A percentile compares a stretch with the other conserved stretches of the same genome.
These are phyloP conservation scores for Cosmia pyralina DNA, from an alignment of 2,888 invertebrate genomes.

Conservation along the genomic window DNA sequence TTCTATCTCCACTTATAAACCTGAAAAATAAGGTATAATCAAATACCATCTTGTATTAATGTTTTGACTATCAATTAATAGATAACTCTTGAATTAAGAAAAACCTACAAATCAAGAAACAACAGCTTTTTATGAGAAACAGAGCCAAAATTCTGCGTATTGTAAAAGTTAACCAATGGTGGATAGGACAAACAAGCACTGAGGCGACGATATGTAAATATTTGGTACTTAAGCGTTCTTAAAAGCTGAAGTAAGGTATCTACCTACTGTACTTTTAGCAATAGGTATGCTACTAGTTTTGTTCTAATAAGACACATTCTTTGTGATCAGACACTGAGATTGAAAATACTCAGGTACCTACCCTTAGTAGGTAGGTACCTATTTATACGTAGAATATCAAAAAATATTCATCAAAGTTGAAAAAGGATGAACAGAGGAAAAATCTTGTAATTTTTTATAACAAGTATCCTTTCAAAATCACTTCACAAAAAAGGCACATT, in stretches of 20 bases:
- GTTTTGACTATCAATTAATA: too few species aligned
- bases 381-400: background rate
- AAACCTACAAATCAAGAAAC: too few species aligned
- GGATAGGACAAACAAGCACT: too few species aligned
- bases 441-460: background rate
- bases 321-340: background rate
- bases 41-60: too few species aligned
- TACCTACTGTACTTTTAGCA: background rate
- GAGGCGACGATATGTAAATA: too few species aligned
- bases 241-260: background rate
- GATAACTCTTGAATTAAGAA: too few species aligned
- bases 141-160: too few species aligned
- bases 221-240: constrained; percentile 7
- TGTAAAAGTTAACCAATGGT: too few species aligned
- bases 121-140: too few species aligned
- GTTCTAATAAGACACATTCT: background rate
- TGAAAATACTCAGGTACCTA: background rate
- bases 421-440: background rate
- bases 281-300: background rate
- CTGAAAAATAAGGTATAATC: too few species aligned
- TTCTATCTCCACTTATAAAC: too few species aligned
- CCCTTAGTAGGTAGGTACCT: background rate
- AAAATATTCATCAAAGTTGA: background rate
- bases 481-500: background rate
- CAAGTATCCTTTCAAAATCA: constrained; percentile 1